These are phyloP conservation scores for Julus scanicus DNA, from an alignment of 2,888 invertebrate genomes.

Conservation along the genomic window DNA sequence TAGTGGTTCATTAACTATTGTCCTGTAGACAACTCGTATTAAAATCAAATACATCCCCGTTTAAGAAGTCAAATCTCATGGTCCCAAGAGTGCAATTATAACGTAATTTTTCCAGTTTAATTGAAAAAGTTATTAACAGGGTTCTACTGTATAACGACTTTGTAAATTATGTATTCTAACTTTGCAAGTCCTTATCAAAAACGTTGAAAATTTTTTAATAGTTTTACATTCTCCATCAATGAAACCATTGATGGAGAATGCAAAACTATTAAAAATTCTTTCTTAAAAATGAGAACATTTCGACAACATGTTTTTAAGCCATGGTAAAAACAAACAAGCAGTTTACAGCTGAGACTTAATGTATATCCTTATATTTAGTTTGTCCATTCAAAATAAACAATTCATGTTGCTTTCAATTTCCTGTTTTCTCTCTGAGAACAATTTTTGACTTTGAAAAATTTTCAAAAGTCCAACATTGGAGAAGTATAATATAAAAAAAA, in stretches of 20 bases:
- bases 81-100: too few species aligned
- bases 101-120: too few species aligned
- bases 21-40: background rate
- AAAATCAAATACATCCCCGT: too few species aligned
- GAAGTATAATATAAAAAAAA: background rate
- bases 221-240: too few species aligned
- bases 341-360: background rate
- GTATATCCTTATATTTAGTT: background rate
- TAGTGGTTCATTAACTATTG: background rate
- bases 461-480: background rate
- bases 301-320: background rate
- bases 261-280: background rate
- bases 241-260: too few species aligned
- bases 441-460: too few species aligned
- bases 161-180: too few species aligned
- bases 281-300: background rate
- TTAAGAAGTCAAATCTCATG: too few species aligned
- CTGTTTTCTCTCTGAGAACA: background rate
- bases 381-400: background rate
- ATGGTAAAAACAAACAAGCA: background rate
- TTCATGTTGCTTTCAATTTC: background rate
- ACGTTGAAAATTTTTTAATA: too few species aligned
- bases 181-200: too few species aligned
- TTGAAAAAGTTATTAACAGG: too few species aligned
- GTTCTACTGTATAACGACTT: too few species aligned